Conservation (phyloP, 2,888 invertebrate genomes). For the Dynastes maya region DNA sequence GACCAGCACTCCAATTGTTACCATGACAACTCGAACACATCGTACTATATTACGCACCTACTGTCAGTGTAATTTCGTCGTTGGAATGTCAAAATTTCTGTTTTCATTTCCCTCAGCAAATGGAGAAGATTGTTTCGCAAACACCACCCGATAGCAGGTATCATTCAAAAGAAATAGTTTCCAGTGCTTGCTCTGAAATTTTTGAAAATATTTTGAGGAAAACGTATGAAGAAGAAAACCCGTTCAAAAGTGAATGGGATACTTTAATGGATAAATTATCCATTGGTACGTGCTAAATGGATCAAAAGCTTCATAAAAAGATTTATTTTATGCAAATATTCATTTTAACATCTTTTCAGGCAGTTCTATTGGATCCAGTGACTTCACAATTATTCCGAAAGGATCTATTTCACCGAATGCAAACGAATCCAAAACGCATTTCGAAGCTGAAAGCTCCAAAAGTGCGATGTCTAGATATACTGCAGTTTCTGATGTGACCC, state of each 20-base stretch:
- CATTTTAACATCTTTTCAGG: background rate
- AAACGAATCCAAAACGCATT: conserved; percentile 3
- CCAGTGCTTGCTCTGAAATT: conserved; percentile 63
- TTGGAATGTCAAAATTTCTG: conserved; percentile 46
- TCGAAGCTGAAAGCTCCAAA: conserved; percentile 16
- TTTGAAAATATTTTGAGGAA: conserved; percentile 62
- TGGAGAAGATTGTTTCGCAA: conserved; percentile 40
- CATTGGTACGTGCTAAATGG: background rate
- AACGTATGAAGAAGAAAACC: conserved; percentile 65
- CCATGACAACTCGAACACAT: too few relatives aligned
- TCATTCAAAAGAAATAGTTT: conserved; percentile 60
- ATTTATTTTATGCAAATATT: too few relatives aligned
- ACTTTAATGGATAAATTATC: conserved; percentile 12
- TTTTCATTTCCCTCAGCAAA: conserved; percentile 25
- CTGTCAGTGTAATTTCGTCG: background rate
- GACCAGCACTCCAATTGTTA: too few relatives aligned
- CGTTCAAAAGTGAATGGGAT: conserved; percentile 52
- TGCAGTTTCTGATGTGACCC: background rate
- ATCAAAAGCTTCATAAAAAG: too few relatives aligned
- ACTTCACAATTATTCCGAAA: conserved; percentile 13
- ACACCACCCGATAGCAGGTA: conserved; percentile 28
- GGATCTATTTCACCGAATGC: background rate
- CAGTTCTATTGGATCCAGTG: conserved; percentile 1
- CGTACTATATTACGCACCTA: too few relatives aligned
- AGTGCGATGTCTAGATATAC: conserved; percentile 21